A percentile compares a stretch with the other conserved stretches of the same genome.
Conservation (phyloP, 1,140 invertebrate genomes). For the Listronotus bonariensis region DNA sequence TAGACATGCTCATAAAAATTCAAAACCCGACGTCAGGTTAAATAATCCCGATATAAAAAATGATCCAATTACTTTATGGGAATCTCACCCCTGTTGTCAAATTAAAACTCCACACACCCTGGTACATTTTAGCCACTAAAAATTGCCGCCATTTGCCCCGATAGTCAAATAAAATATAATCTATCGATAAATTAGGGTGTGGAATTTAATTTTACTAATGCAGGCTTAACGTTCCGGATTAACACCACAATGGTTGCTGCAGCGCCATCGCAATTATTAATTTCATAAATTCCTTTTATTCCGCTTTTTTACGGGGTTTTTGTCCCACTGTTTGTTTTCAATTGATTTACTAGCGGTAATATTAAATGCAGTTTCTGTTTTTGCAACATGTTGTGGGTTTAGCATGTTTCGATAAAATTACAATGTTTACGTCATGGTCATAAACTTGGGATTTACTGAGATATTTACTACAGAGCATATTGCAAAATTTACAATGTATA, state of each 20-base stretch:
- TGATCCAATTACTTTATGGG: slow-evolving; percentile 4
- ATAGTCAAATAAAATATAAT: slow-evolving; percentile 50
- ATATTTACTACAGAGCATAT: background rate
- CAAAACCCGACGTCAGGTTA: too few species aligned
- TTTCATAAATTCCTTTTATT: slow-evolving; percentile 52
- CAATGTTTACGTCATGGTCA: background rate
- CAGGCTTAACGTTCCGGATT: slow-evolving; percentile 46
- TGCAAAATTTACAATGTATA: too few species aligned
- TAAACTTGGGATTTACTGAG: background rate
- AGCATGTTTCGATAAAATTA: background rate
- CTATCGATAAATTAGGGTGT: slow-evolving; percentile 50
- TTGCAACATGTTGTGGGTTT: slow-evolving; percentile 1
- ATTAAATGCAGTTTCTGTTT: slow-evolving; percentile 14
- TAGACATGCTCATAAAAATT: too few species aligned
- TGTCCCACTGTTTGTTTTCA: slow-evolving; percentile 28
- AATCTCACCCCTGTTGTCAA: slow-evolving; percentile 1
- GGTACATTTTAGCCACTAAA: slow-evolving; percentile 1
- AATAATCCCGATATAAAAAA: too few species aligned
- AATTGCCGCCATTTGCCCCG: slow-evolving; percentile 32
- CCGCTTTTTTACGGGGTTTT: slow-evolving; percentile 40
- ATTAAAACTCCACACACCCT: background rate
- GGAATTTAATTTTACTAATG: slow-evolving; percentile 53
- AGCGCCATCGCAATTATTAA: slow-evolving; percentile 50
- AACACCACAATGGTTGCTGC: slow-evolving; percentile 44
- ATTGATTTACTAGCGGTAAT: slow-evolving; percentile 26